Evolutionary conservation across 2,888 invertebrate species (phyloP), one percentile per base, ranked within the genome.

Genomic region (Sialis fuliginosa): DNA sequence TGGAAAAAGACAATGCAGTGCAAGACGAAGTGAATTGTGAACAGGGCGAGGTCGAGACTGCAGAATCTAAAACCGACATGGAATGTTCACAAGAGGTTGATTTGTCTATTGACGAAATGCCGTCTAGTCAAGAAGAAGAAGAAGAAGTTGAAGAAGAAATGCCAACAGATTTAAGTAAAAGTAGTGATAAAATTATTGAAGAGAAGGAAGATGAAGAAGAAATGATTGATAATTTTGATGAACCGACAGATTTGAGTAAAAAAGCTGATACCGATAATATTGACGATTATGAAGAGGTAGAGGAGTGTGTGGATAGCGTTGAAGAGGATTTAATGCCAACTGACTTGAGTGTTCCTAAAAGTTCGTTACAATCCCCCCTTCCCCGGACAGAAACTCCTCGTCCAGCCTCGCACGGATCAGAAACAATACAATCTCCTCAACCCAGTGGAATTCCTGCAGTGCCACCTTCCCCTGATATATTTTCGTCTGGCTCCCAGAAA

Each of bases 341-440:
- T 8, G 75, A 77, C 62, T 58, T 77, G 54, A 71, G 71, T 56
- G 60, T 69, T 55, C 79, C 71, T 54, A 74, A 74, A 60, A 66
- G 61, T 56, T 68, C 63, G 39, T 67, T 66, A 43, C 66, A 62
- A 51, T 66, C 70, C 54, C 70, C 71, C 44, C 70, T 70, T 44
- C 69, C 67, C 43, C 62, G 70, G 53, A 66, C 67, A 53, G 69
- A 69, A 9, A 62, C 68, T 54, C 69, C 70, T 42, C 66, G 81
- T 49, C 78, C 80, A 6, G 74, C 75, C 6, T 81, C 81, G 2
- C 70, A 79, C 50, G 79, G 75, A 55, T 81, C 81, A 1, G 81
- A 81, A 59, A 75, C 81, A 34, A 74, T 80, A 58, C 81, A 81
- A 59, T 81, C 82, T 6, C 81, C 82, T 4, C 79, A 79, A 55